Conservation (phyloP, 2,113 vertebrate species). For the Dinomys branickii region DNA sequence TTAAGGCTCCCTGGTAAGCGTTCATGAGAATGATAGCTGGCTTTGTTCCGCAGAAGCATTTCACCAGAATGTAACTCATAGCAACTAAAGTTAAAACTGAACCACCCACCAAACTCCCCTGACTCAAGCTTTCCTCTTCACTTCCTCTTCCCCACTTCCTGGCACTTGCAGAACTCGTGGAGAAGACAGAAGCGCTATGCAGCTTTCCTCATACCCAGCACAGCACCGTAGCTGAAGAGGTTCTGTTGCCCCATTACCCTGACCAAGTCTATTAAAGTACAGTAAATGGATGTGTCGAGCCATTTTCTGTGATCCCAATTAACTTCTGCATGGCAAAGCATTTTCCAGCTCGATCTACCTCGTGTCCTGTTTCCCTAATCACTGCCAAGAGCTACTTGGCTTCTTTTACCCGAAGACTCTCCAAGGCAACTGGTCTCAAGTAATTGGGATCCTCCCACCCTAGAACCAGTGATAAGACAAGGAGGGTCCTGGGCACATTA, state of each 20-base stretch:
- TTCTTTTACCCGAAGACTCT: background rate
- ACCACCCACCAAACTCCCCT: background rate
- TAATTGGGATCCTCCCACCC: background rate
- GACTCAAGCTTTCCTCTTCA: background rate
- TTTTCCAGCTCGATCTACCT: constrained; percentile 11
- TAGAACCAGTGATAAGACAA: background rate
- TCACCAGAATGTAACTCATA: background rate
- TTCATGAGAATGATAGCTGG: background rate
- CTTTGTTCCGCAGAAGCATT: background rate
- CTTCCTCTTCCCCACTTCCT: background rate
- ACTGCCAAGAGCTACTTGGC: constrained; percentile 14
- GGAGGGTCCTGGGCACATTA: background rate
- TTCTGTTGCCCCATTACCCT: background rate
- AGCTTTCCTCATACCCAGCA: background rate
- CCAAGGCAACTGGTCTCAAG: background rate
- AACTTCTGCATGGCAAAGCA: background rate
- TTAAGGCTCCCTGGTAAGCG: background rate
- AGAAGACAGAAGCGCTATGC: accelerated
- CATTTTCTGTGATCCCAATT: constrained; percentile 34
- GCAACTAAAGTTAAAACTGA: background rate
- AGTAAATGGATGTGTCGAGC: background rate
- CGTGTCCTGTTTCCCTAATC: background rate
- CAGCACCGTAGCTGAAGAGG: background rate
- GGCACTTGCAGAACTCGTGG: background rate
- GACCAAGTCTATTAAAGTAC: background rate